A percentile compares a stretch with the other conserved stretches of the same genome.
These are phyloP conservation scores for Oplegnathus fasciatus DNA, from an alignment of 2,113 vertebrate species.

Conservation along the genomic window DNA sequence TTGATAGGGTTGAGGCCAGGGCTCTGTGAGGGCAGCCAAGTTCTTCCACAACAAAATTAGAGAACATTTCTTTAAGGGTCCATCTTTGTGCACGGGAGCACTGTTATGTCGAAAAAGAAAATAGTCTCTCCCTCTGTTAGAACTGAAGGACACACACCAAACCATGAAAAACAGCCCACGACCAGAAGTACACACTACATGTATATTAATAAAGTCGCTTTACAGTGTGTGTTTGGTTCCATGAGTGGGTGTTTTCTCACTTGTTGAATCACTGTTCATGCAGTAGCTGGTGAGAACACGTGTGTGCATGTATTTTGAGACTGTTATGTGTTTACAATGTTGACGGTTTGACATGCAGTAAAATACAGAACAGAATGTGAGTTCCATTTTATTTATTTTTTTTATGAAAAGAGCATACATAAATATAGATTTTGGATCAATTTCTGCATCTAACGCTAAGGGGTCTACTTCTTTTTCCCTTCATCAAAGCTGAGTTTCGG, in stretches of 20 bases:
- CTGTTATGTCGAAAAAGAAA: not conserved
- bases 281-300: not conserved
- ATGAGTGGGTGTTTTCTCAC: slow-evolving; percentile 38
- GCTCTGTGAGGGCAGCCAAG: slow-evolving; percentile 11
- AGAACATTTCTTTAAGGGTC: not conserved
- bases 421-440: not conserved
- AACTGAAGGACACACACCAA: not conserved
- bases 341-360: not conserved
- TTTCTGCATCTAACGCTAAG: not conserved
- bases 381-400: not conserved
- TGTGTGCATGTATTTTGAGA: slow-evolving; percentile 11
- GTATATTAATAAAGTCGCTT: not conserved
- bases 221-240: not conserved
- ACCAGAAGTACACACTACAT: not conserved
- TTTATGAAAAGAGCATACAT: not conserved
- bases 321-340: not conserved
- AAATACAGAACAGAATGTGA: not conserved
- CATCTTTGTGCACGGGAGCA: not conserved
- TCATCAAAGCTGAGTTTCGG: slow-evolving; percentile 94
- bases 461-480: slow-evolving; percentile 33
- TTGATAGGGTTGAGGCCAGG: slow-evolving; percentile 8
- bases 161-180: not conserved
- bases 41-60: not conserved
- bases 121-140: not conserved
- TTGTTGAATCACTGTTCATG: slow-evolving; percentile 31